A percentile compares a stretch with the other conserved stretches of the same genome.
phyloP scores from a whole-genome alignment of 2,113 vertebrate genomes.

The Aegithalos caudatus region DNA sequence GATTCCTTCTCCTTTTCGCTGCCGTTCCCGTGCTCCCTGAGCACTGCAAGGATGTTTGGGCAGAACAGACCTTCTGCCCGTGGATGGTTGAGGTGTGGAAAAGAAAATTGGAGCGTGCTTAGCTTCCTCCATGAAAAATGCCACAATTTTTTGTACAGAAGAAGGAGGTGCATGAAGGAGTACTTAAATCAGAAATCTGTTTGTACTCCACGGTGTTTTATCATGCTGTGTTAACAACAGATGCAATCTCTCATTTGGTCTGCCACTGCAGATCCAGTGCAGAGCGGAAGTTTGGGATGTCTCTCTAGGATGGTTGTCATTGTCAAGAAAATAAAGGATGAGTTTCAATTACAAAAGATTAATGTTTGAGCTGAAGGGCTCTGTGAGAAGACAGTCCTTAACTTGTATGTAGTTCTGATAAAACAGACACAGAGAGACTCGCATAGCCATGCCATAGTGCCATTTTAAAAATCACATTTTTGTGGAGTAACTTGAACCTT shows the following conservation, averaged over 20 bases:
- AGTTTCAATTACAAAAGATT: background rate
- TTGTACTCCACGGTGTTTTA: background rate
- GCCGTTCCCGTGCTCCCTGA: background rate
- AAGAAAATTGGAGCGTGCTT: accelerated
- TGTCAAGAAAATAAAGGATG: background rate
- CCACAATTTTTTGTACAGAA: background rate
- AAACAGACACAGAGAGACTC: background rate
- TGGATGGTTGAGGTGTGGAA: background rate
- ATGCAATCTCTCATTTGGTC: background rate
- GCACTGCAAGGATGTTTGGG: background rate
- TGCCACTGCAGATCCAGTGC: background rate
- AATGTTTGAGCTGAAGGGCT: background rate
- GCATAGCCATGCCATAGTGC: background rate
- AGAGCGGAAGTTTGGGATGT: background rate
- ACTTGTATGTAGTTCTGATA: background rate
- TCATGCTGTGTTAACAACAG: background rate
- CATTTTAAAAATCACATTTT: background rate
- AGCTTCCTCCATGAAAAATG: background rate
- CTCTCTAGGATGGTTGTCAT: background rate
- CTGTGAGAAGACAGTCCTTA: background rate
- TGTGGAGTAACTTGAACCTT: background rate
- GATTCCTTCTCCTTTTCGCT: background rate
- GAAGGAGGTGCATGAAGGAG: background rate
- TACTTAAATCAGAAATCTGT: background rate
- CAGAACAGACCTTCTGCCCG: background rate